Evolutionary conservation across 1,140 invertebrate species (phyloP).

Genomic region (Conopomorpha cramerella): DNA sequence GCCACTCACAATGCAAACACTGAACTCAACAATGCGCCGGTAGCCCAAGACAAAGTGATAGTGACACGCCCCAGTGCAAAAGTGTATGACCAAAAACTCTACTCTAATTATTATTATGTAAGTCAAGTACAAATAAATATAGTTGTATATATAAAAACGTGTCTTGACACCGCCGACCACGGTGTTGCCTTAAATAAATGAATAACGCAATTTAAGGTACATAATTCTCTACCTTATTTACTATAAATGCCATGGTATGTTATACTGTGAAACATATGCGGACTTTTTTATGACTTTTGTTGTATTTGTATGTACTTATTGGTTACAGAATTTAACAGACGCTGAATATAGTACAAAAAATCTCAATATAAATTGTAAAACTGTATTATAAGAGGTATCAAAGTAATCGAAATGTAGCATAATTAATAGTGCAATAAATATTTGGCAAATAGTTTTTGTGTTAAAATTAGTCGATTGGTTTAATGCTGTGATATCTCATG

Average conservation of each 20-base stretch:
- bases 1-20: constrained; percentile 58
- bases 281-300: constrained; percentile 20
- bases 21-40: constrained; percentile 74
- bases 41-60: constrained; percentile 31
- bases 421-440: constrained; percentile 51
- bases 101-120: too few species aligned
- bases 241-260: too few species aligned
- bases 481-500: constrained; percentile 24
- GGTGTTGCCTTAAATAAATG: not conserved
- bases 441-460: constrained; percentile 7
- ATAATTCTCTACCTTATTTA: too few species aligned
- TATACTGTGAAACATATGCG: too few species aligned
- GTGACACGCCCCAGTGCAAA: constrained; percentile 12
- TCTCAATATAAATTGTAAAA: constrained; percentile 38
- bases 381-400: constrained; percentile 36
- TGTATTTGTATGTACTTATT: constrained; percentile 22
- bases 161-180: not conserved
- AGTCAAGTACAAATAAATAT: not conserved
- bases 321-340: constrained; percentile 17
- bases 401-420: constrained; percentile 29
- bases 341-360: constrained; percentile 55
- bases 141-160: not conserved
- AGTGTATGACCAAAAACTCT: too few species aligned
- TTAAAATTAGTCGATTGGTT: constrained; percentile 6
- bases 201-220: too few species aligned